A percentile compares a stretch with the other conserved stretches of the same genome.
These are phyloP conservation scores for Myopa tessellatipennis DNA, from an alignment of 2,888 invertebrate species.

Conservation along the genomic window DNA sequence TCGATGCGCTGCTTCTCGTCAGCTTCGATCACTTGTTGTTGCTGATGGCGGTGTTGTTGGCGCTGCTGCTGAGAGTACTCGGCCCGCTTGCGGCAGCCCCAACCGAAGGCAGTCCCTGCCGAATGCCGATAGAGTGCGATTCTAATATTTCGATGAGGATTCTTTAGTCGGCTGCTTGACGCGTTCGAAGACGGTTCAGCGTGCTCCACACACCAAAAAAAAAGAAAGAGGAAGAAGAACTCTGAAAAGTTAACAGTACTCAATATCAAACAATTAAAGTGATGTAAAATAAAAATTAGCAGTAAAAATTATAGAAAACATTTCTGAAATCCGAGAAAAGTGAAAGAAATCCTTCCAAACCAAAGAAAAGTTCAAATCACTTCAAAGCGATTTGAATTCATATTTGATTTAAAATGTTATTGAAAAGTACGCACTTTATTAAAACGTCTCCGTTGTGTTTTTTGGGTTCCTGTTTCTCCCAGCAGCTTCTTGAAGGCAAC, in stretches of 20 bases:
- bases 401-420: too few species aligned
- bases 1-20: neutral
- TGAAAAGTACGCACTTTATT: too few species aligned
- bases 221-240: neutral
- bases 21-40: neutral
- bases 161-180: slow-evolving; percentile 68
- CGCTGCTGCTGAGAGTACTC: slow-evolving; percentile 9
- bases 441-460: too few species aligned
- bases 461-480: neutral
- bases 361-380: too few species aligned
- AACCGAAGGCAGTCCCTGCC: slow-evolving; percentile 40
- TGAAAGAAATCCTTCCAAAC: too few species aligned
- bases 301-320: neutral
- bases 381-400: too few species aligned
- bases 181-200: slow-evolving; percentile 67
- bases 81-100: slow-evolving; percentile 24
- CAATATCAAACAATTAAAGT: neutral
- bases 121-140: slow-evolving; percentile 48
- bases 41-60: neutral
- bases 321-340: neutral
- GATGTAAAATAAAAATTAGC: neutral
- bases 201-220: slow-evolving; percentile 48
- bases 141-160: slow-evolving; percentile 57
- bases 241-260: neutral
- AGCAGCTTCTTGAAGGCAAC: neutral